Percentiles rank a stretch among this genome's conserved stretches.
Conservation (phyloP, 2,888 invertebrate species). For the Uloborus plumipes region DNA sequence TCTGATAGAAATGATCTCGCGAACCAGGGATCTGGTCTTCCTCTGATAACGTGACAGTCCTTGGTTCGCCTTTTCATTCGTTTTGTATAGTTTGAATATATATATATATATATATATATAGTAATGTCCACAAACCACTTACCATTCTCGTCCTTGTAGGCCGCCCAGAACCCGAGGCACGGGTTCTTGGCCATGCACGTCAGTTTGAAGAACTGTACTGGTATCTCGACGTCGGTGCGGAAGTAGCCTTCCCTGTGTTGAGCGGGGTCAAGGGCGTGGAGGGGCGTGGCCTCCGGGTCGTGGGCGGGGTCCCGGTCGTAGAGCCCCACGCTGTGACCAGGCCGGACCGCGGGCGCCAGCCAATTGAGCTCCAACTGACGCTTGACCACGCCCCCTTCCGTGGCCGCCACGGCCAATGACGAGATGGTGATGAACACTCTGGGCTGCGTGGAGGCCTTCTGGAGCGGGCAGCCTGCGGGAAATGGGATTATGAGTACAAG, state of each 20-base stretch:
- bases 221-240: slow-evolving; percentile 25
- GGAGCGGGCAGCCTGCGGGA: slow-evolving; percentile 4
- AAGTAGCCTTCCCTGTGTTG: slow-evolving; percentile 31
- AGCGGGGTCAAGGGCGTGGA: slow-evolving; percentile 9
- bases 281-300: not conserved
- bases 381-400: slow-evolving; percentile 3
- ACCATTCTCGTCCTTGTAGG: slow-evolving; percentile 58
- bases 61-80: too few relatives aligned
- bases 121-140: slow-evolving; percentile 68
- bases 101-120: too few relatives aligned
- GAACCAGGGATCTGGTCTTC: too few relatives aligned
- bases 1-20: too few relatives aligned
- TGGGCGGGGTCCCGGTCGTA: slow-evolving; percentile 27
- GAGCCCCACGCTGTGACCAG: slow-evolving; percentile 21
- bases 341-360: not conserved
- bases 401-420: slow-evolving; percentile 19
- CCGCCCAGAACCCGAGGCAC: slow-evolving; percentile 66
- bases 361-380: slow-evolving; percentile 58
- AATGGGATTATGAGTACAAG: not conserved
- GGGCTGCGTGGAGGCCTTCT: not conserved
- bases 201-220: slow-evolving; percentile 25
- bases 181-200: not conserved
- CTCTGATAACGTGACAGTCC: too few relatives aligned
- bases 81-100: too few relatives aligned
- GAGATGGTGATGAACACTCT: slow-evolving; percentile 53